Percentiles rank a stretch among this genome's conserved stretches.
Evolutionary conservation across 2,797 vertebrate genomes (phyloP).

Genomic region (Hylomyscus alleni): DNA sequence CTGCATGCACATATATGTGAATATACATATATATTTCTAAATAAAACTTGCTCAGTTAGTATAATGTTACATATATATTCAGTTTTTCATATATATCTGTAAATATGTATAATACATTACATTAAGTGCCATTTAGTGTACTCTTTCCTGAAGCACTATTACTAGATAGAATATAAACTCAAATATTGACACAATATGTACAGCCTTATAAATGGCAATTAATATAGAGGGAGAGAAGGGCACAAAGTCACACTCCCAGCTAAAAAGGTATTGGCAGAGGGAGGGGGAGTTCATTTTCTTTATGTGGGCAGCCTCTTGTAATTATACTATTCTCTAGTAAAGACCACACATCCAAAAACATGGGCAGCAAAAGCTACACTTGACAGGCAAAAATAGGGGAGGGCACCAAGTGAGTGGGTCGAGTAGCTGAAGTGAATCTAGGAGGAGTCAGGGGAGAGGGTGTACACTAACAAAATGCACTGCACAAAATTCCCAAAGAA

Average conservation of each 20-base stretch:
- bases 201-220: background rate
- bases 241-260: background rate
- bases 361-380: background rate
- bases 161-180: slow-evolving; percentile 12
- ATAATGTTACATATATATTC: background rate
- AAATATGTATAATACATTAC: background rate
- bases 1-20: background rate
- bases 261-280: background rate
- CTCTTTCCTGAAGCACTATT: slow-evolving; percentile 32
- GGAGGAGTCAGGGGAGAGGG: background rate
- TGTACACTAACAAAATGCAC: background rate
- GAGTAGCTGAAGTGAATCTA: background rate
- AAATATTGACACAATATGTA: background rate
- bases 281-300: no score
- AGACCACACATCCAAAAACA: background rate
- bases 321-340: background rate
- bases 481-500: background rate
- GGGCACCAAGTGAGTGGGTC: no score
- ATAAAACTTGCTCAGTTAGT: background rate
- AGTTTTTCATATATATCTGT: background rate
- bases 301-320: no score
- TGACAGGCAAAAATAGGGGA: background rate
- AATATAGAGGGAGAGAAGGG: background rate
- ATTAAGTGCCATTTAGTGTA: background rate
- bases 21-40: background rate